phyloP scores from a whole-genome alignment of 2,113 vertebrate genomes.

The Notarius quadriscutis region DNA sequence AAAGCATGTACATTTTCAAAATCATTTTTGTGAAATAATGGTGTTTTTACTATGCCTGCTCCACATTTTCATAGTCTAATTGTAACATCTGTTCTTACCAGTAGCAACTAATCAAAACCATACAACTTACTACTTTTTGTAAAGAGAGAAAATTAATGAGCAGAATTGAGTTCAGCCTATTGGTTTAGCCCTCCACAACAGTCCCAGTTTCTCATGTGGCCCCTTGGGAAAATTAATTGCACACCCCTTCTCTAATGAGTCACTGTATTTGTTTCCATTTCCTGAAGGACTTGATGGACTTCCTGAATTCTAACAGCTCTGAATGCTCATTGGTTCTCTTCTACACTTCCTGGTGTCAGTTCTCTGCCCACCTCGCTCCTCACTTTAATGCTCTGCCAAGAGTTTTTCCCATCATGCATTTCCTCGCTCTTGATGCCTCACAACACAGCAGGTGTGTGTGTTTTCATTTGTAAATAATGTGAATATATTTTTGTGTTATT shows the following conservation, averaged over 20 bases:
- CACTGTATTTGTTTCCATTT: background rate
- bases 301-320: conserved; percentile 87
- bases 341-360: conserved; percentile 94
- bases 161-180: too few relatives aligned
- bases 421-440: conserved; percentile 92
- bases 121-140: background rate
- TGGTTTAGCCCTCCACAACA: too few relatives aligned
- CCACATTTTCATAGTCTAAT: too few relatives aligned
- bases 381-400: conserved; percentile 94
- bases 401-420: conserved; percentile 88
- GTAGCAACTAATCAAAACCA: background rate
- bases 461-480: background rate
- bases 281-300: conserved; percentile 92
- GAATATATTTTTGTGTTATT: background rate
- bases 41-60: too few relatives aligned
- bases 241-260: background rate
- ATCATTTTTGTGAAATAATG: too few relatives aligned
- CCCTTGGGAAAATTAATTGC: too few relatives aligned
- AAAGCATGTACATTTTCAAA: too few relatives aligned
- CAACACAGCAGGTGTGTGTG: conserved; percentile 91
- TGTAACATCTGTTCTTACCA: background rate
- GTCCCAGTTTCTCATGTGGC: too few relatives aligned
- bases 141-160: background rate
- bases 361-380: conserved; percentile 90
- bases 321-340: conserved; percentile 94